Evolutionary conservation across 92 coral and sea anemone genomes (phyloP).

Genomic region (Galaxea fascicularis): DNA sequence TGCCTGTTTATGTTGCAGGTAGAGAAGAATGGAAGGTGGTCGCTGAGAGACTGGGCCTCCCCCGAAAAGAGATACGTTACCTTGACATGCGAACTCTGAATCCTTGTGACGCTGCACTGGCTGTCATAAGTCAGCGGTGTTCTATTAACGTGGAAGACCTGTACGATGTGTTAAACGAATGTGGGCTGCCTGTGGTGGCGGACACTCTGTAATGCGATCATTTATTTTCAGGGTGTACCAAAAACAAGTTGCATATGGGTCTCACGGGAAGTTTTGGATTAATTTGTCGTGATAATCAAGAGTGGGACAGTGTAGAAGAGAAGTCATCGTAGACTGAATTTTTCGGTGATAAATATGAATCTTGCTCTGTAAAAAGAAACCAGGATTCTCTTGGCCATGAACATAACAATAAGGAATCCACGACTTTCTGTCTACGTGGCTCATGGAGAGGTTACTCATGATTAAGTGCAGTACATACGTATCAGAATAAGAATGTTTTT

Average conservation of each 20-base stretch:
- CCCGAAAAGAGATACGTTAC: conserved; percentile 29
- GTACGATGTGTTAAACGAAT: conserved; percentile 39
- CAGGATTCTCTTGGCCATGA: no score
- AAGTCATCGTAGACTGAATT: no score
- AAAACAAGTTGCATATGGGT: not conserved
- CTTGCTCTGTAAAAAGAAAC: no score
- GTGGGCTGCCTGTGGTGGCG: conserved; percentile 40
- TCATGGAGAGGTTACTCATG: no score
- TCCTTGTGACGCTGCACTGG: conserved; percentile 46
- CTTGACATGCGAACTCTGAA: conserved; percentile 46
- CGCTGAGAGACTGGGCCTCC: conserved; percentile 50
- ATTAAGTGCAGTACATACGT: no score
- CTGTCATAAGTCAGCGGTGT: not conserved
- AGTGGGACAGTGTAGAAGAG: no score
- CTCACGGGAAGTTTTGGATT: no score
- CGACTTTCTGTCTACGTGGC: no score
- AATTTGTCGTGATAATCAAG: no score
- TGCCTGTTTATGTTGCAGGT: conserved; percentile 11
- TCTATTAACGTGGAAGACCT: conserved; percentile 20
- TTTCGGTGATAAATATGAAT: no score
- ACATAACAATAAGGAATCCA: no score
- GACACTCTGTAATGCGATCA: conserved; percentile 17
- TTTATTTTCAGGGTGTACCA: not conserved
- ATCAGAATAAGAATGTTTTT: no score
- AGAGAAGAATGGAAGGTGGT: conserved; percentile 44